Conservation (phyloP, 2,888 invertebrate genomes). For the Leptopterna dolabrata region DNA sequence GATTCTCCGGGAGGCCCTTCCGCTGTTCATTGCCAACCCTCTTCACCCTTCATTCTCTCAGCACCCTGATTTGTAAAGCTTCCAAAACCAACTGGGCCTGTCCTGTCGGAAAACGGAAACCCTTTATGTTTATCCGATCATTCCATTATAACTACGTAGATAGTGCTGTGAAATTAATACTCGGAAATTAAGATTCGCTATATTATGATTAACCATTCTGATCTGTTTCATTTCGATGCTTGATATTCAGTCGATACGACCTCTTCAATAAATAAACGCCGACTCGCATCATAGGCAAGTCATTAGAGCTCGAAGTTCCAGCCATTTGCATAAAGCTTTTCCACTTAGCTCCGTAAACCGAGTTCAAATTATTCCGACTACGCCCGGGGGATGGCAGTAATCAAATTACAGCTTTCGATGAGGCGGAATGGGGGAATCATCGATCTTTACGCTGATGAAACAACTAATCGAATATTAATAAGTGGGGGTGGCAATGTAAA, state of each 20-base stretch:
- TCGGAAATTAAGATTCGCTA: background rate
- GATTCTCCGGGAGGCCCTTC: background rate
- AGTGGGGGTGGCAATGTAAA: background rate
- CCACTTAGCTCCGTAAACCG: conserved; percentile 7
- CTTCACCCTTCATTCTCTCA: background rate
- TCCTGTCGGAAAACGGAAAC: no score
- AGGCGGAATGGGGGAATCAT: background rate
- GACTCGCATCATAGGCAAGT: background rate
- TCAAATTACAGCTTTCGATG: background rate
- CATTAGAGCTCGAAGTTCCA: background rate
- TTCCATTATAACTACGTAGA: no score
- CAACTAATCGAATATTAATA: background rate
- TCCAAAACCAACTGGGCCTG: no score
- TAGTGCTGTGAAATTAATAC: background rate
- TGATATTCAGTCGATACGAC: background rate
- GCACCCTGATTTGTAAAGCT: background rate
- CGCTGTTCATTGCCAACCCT: background rate
- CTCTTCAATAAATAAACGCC: background rate
- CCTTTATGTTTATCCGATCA: no score
- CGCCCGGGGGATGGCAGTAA: background rate
- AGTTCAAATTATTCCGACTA: conserved; percentile 1
- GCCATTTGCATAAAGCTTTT: background rate
- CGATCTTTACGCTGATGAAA: background rate
- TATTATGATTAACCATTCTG: background rate
- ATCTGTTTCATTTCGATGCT: background rate